Evolutionary conservation across 2,113 vertebrate species (phyloP).

Genomic region (Onychostoma macrolepis): DNA sequence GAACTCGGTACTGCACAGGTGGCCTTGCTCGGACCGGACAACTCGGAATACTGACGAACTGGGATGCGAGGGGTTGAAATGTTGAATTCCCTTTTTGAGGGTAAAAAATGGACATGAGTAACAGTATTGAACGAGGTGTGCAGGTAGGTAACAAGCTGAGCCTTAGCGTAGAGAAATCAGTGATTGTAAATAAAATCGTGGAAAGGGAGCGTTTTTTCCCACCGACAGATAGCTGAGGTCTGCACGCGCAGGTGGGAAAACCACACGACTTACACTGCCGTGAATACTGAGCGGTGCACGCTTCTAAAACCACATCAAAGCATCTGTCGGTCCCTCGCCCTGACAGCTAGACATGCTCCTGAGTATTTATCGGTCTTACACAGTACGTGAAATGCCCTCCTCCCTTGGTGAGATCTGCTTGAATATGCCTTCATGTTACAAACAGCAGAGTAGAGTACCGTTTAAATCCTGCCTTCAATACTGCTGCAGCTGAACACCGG

Average conservation of each 20-base stretch:
- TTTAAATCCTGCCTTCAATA: conserved; percentile 34
- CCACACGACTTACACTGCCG: conserved; percentile 28
- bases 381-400: conserved; percentile 29
- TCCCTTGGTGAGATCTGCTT: conserved; percentile 36
- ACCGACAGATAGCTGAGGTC: background rate
- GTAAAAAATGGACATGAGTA: background rate
- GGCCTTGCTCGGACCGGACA: background rate
- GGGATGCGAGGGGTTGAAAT: background rate
- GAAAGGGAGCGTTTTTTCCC: background rate
- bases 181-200: conserved; percentile 34
- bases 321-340: background rate
- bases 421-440: conserved; percentile 51
- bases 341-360: conserved; percentile 1
- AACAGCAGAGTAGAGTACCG: conserved; percentile 35
- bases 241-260: background rate
- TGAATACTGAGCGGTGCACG: background rate
- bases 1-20: background rate
- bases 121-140: too few relatives aligned
- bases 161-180: conserved; percentile 6
- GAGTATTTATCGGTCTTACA: conserved; percentile 34
- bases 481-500: conserved; percentile 31
- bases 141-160: conserved; percentile 18
- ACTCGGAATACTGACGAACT: background rate
- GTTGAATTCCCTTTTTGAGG: background rate
- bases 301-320: background rate